These are phyloP conservation scores for Tragelaphus oryx DNA, from an alignment of 2,797 vertebrate genomes.

Conservation along the genomic window DNA sequence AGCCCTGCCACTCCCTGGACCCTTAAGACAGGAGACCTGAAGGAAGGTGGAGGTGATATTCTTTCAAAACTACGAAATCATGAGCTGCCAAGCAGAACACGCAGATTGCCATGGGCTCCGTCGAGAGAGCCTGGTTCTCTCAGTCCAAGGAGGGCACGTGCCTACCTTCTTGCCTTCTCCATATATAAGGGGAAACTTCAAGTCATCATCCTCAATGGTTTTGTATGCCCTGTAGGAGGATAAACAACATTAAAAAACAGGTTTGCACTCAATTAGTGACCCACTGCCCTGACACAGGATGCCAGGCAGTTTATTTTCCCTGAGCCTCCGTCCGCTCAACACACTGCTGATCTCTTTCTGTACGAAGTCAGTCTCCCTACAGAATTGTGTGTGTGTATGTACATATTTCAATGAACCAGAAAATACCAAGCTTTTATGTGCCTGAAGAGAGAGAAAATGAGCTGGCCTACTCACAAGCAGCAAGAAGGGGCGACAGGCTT, in stretches of 20 bases:
- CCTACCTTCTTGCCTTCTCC: constrained; percentile 99
- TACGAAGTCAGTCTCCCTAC: neutral
- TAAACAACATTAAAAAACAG: constrained; percentile 74
- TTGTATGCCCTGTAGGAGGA: constrained; percentile 94
- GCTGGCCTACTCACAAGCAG: neutral
- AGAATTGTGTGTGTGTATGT: neutral
- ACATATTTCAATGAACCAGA: neutral
- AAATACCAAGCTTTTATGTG: constrained; percentile 24
- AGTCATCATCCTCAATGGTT: constrained; percentile 97
- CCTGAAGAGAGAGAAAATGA: neutral
- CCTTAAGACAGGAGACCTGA: constrained; percentile 48
- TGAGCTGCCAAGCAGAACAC: constrained; percentile 53
- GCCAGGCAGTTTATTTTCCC: constrained; percentile 3
- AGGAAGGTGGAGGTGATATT: constrained; percentile 60
- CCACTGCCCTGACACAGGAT: constrained; percentile 57
- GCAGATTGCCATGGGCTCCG: constrained; percentile 51
- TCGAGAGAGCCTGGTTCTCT: constrained; percentile 2
- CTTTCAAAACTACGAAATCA: constrained; percentile 68
- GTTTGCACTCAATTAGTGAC: constrained; percentile 73
- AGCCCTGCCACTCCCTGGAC: neutral
- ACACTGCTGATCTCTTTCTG: neutral
- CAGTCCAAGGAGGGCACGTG: neutral
- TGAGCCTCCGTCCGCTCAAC: neutral
- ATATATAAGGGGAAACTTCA: constrained; percentile 98
- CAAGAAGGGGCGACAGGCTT: neutral